Percentiles rank a stretch among this genome's conserved stretches.
Evolutionary conservation across 2,797 vertebrate species (phyloP).

Genomic region (Chelon auratus): DNA sequence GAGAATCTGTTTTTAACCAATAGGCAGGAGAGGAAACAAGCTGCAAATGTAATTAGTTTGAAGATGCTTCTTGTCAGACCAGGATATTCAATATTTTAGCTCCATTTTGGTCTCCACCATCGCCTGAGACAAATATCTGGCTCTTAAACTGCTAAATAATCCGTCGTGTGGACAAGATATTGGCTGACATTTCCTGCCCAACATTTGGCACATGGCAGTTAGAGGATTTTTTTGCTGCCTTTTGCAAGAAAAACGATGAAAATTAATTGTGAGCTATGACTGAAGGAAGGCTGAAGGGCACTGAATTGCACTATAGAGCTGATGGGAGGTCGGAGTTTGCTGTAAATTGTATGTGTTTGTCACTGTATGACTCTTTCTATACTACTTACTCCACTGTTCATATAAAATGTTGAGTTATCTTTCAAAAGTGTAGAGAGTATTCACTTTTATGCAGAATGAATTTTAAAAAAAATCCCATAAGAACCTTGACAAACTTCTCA

Average conservation of each 20-base stretch:
- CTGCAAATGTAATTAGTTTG: too few species aligned
- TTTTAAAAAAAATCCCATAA: slow-evolving; percentile 31
- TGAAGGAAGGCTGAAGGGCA: not conserved
- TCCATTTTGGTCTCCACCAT: not conserved
- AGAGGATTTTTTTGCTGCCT: too few species aligned
- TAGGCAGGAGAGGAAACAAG: too few species aligned
- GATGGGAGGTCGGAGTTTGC: not conserved
- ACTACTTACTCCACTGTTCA: too few species aligned
- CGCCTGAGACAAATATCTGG: not conserved
- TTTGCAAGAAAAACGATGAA: too few species aligned
- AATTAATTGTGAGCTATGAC: not conserved
- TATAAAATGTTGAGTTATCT: not conserved
- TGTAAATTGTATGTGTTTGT: not conserved
- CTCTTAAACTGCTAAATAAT: not conserved
- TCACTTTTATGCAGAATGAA: slow-evolving; percentile 22
- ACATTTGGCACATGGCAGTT: too few species aligned
- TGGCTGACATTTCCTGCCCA: too few species aligned
- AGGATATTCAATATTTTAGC: too few species aligned
- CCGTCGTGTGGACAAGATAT: not conserved
- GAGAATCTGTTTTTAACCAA: too few species aligned
- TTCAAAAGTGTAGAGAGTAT: not conserved
- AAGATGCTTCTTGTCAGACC: too few species aligned
- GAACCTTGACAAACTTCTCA: slow-evolving; percentile 55
- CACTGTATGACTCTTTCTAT: too few species aligned
- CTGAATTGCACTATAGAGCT: not conserved